Conservation (phyloP, 2,797 vertebrate species). For the Microhierax caerulescens region DNA sequence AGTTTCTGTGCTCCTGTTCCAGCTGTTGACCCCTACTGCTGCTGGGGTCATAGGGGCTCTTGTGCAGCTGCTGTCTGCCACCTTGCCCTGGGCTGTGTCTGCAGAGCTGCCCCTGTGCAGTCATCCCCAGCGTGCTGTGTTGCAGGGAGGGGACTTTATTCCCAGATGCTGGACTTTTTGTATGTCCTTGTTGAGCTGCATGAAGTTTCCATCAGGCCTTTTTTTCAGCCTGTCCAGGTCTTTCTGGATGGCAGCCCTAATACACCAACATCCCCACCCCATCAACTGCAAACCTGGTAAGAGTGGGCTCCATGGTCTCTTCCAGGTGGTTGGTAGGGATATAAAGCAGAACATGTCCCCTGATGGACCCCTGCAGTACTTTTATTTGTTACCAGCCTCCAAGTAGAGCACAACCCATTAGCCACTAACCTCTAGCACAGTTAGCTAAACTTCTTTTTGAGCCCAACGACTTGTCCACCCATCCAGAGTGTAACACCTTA, state of each 20-base stretch:
- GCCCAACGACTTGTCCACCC: not conserved
- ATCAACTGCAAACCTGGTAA: not conserved
- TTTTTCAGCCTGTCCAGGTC: not conserved
- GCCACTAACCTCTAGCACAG: not conserved
- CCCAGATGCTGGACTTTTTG: not conserved
- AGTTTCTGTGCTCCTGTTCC: not conserved
- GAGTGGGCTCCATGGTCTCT: not conserved
- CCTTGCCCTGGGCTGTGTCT: not conserved
- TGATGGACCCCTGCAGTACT: not conserved
- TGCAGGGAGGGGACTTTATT: not conserved
- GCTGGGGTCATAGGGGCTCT: not conserved
- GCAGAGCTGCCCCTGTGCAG: not conserved
- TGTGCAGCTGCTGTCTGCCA: not conserved
- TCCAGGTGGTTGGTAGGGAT: not conserved
- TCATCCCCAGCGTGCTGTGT: fast-evolving
- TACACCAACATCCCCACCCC: not conserved
- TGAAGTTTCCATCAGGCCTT: not conserved
- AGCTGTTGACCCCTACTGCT: not conserved
- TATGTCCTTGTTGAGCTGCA: not conserved
- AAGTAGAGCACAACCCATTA: not conserved
- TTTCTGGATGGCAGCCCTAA: not conserved
- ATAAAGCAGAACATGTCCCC: not conserved
- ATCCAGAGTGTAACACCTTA: not conserved
- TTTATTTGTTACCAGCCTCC: not conserved
- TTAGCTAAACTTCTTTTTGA: not conserved